Evolutionary conservation across 64 coral and sea anemone genomes (phyloP).

Genomic region (Montipora cactus): DNA sequence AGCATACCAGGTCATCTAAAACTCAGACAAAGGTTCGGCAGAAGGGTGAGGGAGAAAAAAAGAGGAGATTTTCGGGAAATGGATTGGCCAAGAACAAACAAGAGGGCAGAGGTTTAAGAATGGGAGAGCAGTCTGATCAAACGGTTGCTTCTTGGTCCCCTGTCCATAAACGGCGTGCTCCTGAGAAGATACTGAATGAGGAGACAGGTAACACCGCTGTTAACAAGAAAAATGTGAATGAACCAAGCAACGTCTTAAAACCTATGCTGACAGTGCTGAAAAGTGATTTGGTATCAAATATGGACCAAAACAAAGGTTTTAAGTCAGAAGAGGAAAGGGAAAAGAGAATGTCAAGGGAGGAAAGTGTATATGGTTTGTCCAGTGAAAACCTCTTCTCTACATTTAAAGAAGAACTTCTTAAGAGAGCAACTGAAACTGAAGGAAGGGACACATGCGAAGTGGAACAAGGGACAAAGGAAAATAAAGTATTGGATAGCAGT

Average conservation of each 20-base stretch:
- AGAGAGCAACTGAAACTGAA: conserved; percentile 4
- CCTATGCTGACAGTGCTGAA: not conserved
- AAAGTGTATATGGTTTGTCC: not conserved
- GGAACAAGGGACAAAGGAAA: not conserved
- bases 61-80: conserved; percentile 27
- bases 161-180: conserved; percentile 31
- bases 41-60: conserved; percentile 7
- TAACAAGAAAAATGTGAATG: not conserved
- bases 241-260: not conserved
- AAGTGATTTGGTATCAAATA: not conserved
- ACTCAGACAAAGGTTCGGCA: not conserved
- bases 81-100: not conserved
- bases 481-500: not conserved
- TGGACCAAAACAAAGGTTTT: not conserved
- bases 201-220: not conserved
- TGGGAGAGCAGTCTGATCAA: not conserved
- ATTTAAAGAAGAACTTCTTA: conserved; percentile 45
- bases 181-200: not conserved
- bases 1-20: conserved; percentile 3
- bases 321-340: not conserved
- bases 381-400: conserved; percentile 33
- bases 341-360: not conserved
- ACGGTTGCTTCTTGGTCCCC: conserved; percentile 23
- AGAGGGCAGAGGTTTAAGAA: not conserved
- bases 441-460: not conserved